phyloP scores from a whole-genome alignment of 2,888 invertebrate species.

The Andrena dorsata region DNA sequence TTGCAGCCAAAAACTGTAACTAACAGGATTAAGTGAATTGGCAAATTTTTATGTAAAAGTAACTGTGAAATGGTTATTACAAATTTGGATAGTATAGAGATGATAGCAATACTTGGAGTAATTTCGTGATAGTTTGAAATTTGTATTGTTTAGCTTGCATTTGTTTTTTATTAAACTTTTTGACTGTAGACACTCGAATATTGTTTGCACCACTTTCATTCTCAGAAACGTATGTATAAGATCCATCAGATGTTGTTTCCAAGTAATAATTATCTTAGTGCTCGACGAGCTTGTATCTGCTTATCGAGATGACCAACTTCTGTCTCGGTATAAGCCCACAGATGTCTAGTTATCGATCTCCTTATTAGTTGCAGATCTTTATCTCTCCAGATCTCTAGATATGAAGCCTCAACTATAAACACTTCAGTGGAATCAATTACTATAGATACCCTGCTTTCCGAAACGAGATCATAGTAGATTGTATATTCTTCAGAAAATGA shows the following conservation, averaged over 20 bases:
- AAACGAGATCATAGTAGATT: not conserved
- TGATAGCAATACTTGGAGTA: no score
- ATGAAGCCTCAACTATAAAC: not conserved
- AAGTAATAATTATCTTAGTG: not conserved
- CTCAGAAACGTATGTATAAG: not conserved
- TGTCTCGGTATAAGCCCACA: not conserved
- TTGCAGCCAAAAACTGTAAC: no score
- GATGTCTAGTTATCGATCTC: not conserved
- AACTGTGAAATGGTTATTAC: no score
- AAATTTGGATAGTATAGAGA: no score
- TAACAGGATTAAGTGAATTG: no score
- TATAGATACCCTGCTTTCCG: not conserved
- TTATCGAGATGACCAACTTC: constrained; percentile 10
- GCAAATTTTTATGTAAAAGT: no score
- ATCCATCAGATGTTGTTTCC: not conserved
- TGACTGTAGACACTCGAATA: not conserved
- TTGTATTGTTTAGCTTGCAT: not conserved
- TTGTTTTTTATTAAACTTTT: not conserved
- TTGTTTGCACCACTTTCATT: not conserved
- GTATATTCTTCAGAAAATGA: not conserved
- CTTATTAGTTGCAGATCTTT: not conserved
- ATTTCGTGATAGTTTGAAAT: not conserved
- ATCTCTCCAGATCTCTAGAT: constrained; percentile 2
- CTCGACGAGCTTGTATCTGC: not conserved
- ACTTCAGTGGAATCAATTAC: not conserved